Percentiles rank a stretch among this genome's conserved stretches.
Evolutionary conservation across 2,888 invertebrate genomes (phyloP).

Genomic region (Spialia ferax): DNA sequence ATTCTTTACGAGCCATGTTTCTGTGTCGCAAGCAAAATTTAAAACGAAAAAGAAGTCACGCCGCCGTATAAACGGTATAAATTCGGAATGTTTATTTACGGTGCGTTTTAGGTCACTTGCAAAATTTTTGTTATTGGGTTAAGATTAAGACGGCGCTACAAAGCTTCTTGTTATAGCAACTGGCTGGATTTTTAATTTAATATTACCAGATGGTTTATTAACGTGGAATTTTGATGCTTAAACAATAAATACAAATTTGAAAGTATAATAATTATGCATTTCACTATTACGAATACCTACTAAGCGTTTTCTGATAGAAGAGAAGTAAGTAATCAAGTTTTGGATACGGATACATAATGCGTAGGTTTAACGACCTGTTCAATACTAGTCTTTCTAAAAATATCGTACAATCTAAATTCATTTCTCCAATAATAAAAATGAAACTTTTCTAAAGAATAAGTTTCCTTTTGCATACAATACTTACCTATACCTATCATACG

Average conservation of each 20-base stretch:
- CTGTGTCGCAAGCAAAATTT: conserved; percentile 21
- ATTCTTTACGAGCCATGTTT: conserved; percentile 20
- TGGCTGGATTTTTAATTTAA: background rate
- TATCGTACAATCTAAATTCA: background rate
- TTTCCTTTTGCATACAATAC: conserved; percentile 63
- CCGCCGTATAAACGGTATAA: conserved; percentile 20
- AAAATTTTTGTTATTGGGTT: conserved; percentile 4
- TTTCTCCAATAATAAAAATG: no score
- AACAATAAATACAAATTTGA: background rate
- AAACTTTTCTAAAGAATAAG: conserved; percentile 48
- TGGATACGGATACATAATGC: background rate
- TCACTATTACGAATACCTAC: background rate
- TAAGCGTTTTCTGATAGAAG: background rate
- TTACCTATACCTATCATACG: conserved; percentile 36
- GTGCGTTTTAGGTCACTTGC: background rate
- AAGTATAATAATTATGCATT: background rate
- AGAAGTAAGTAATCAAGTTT: no score
- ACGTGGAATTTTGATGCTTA: background rate
- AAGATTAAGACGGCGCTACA: background rate
- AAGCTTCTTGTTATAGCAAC: background rate
- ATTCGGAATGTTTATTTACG: conserved; percentile 18
- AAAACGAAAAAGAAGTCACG: conserved; percentile 17
- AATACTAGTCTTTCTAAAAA: background rate
- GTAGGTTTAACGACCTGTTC: background rate
- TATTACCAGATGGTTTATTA: background rate